phyloP scores from a whole-genome alignment of 2,888 invertebrate genomes.

The Formica aserva region DNA sequence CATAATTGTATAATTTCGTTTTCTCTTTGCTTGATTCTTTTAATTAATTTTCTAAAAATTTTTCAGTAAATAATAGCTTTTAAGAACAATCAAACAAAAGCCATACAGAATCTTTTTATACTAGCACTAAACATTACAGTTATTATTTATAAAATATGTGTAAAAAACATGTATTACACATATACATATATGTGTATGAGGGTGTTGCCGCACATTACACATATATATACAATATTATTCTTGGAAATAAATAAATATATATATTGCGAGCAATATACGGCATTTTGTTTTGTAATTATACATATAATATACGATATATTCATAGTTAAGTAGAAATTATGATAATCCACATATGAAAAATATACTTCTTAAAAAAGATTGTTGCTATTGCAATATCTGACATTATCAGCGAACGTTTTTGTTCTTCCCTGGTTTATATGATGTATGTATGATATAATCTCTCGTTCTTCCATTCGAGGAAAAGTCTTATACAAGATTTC shows the following conservation, averaged over 20 bases:
- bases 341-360: not conserved
- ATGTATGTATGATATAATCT: not conserved
- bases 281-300: not conserved
- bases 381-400: not conserved
- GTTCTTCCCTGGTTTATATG: not conserved
- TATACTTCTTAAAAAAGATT: not conserved
- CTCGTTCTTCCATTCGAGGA: not conserved
- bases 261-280: not conserved
- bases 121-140: not conserved
- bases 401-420: not conserved
- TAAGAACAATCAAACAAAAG: not conserved
- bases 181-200: too few relatives aligned
- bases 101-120: not conserved
- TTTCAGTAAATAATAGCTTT: not conserved
- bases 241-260: not conserved
- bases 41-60: not conserved
- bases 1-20: too few relatives aligned
- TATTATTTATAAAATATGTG: not conserved
- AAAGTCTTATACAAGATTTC: not conserved
- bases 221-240: not conserved
- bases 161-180: not conserved
- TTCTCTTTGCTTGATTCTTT: too few relatives aligned
- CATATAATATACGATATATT: not conserved
- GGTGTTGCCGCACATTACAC: too few relatives aligned
- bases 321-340: not conserved